Evolutionary conservation across 2,797 vertebrate genomes (phyloP).

Genomic region (Scolopax rusticola): DNA sequence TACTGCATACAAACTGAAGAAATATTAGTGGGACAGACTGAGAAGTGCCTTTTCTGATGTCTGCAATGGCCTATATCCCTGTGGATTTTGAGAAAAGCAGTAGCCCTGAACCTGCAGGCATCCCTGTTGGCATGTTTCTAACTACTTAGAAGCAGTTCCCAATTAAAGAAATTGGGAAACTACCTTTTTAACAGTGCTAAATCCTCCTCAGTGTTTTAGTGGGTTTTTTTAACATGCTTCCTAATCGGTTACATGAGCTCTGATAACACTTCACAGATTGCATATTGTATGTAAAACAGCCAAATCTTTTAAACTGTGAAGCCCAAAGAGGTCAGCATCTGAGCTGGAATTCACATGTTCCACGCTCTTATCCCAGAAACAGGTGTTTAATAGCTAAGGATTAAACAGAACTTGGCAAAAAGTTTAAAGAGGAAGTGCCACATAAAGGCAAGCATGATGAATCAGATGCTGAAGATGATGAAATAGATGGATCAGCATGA

Average conservation of each 20-base stretch:
- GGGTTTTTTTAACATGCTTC: not conserved
- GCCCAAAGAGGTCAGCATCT: not conserved
- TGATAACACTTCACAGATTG: not conserved
- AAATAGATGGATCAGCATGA: not conserved
- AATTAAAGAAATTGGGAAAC: not conserved
- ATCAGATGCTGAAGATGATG: too few relatives aligned
- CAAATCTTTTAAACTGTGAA: not conserved
- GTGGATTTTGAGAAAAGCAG: not conserved
- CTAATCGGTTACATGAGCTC: not conserved
- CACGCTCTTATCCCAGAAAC: not conserved
- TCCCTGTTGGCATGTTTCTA: not conserved
- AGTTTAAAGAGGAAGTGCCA: not conserved
- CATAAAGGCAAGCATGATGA: not conserved
- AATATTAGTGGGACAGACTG: not conserved
- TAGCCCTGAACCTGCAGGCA: not conserved
- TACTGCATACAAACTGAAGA: not conserved
- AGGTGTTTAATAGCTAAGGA: not conserved
- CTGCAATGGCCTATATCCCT: not conserved
- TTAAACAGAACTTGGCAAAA: not conserved
- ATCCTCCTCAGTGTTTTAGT: not conserved
- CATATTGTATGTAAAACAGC: not conserved
- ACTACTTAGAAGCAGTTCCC: not conserved
- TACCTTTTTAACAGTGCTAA: not conserved
- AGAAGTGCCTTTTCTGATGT: not conserved
- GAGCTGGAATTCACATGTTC: not conserved